Evolutionary conservation across 2,797 vertebrate genomes (phyloP), one percentile per base, ranked within the genome.

Genomic region (Lepidocolaptes lacrymiger): DNA sequence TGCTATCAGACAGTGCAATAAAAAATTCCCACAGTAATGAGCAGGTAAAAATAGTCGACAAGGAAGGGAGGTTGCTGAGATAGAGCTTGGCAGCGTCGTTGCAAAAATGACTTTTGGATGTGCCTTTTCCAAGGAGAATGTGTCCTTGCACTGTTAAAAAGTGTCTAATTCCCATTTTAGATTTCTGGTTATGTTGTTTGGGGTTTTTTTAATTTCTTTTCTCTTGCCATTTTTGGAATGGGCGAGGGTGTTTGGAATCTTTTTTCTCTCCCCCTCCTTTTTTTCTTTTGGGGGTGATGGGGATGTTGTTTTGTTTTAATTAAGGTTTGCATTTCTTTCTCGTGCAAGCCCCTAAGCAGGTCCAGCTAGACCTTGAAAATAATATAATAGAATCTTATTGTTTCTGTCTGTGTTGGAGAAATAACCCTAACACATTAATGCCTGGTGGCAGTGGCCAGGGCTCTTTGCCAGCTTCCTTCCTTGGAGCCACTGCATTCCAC

Each of bases 241-340:
- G 8, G 8, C 13, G 30, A 54, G 4, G 24, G 3, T 39, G 43
- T 39, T 68, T 36, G 36, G 34, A 21, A 14, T 26, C 20, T 69
- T 71, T 34, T 19, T 26, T 15, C 8, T 3, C 7, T 1, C 6
- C 2, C 15, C 5, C 7, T 0, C 2, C 1, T 1, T 3, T 7
- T 34, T 54, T 27, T 32, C 27, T 34, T n/a, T 2, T 20, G 14
- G 7, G 18, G 48, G 48, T 9, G 48, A 14, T 7, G 46, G 46
- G 14, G 41, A 10, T 4, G 11, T 7, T 5, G 19, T 15, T 24
- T 34, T 39, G n/a, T 48, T 49, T n/a, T 0, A 49, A 46, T 61
- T 12, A 9, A 66, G 30, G 17, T 74, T 59, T 66, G 24, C 36
- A 49, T 73, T 85, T 82, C 34, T 80, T 66, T 67, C 14, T 34